These are phyloP conservation scores for Drosophila parthenogenetica DNA, from an alignment of 2,888 invertebrate species.

Conservation along the genomic window DNA sequence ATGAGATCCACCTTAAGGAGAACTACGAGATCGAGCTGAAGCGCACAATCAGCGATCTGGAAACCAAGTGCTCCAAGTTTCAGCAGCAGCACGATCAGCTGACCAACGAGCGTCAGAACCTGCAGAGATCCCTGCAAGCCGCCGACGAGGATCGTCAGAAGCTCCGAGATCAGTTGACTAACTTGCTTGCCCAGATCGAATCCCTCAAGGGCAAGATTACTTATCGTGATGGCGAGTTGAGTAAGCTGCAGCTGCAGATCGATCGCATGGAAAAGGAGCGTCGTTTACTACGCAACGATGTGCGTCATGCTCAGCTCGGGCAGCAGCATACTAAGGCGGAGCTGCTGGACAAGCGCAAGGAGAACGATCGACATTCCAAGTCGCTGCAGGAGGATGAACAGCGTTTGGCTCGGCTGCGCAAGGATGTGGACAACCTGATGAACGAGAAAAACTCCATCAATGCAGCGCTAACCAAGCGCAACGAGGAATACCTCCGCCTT, in stretches of 20 bases:
- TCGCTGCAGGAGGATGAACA: constrained; percentile 90
- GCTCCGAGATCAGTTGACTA: constrained; percentile 90
- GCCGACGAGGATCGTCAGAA: constrained; percentile 89
- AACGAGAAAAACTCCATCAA: constrained; percentile 93
- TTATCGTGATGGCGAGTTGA: constrained; percentile 90
- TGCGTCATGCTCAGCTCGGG: constrained; percentile 80
- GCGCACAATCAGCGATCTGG: constrained; percentile 81
- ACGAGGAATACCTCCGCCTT: constrained; percentile 92
- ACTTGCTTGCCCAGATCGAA: constrained; percentile 83
- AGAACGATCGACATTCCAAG: constrained; percentile 87
- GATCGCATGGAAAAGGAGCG: constrained; percentile 90
- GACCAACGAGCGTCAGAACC: constrained; percentile 90
- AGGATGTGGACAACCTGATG: constrained; percentile 90
- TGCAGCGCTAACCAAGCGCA: constrained; percentile 92
- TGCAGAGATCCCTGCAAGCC: constrained; percentile 90
- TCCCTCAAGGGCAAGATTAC: constrained; percentile 87
- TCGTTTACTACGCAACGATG: constrained; percentile 87
- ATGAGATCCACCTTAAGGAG: constrained; percentile 83
- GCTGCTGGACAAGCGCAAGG: constrained; percentile 82
- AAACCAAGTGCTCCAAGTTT: constrained; percentile 77
- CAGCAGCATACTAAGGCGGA: constrained; percentile 84
- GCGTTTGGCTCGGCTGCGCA: constrained; percentile 88
- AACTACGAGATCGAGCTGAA: constrained; percentile 83
- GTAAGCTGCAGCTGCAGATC: constrained; percentile 89
- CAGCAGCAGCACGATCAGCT: constrained; percentile 91